Conservation (phyloP, 2,797 vertebrate species). For the Garrulus glandarius region DNA sequence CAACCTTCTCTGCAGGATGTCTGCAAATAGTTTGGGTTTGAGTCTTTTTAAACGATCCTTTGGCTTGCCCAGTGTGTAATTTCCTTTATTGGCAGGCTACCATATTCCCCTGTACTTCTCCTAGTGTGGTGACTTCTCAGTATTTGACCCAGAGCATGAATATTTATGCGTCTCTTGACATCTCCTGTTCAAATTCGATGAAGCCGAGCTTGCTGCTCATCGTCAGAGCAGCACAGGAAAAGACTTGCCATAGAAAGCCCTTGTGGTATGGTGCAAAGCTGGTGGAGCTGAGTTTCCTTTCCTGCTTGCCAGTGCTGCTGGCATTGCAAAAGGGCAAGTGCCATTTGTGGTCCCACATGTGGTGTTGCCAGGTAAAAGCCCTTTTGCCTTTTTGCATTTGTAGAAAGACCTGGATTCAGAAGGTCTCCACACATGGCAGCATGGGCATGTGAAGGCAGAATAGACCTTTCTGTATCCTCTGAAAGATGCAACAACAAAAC, state of each 20-base stretch:
- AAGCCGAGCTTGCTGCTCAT: not conserved
- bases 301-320: not conserved
- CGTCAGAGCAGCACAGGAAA: not conserved
- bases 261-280: not conserved
- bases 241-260: not conserved
- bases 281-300: not conserved
- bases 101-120: rapidly evolving
- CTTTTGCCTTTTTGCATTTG: not conserved
- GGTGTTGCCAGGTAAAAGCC: not conserved
- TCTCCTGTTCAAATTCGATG: not conserved
- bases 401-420: not conserved
- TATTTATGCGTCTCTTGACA: not conserved
- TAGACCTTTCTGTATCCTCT: not conserved
- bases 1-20: not conserved
- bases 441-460: not conserved
- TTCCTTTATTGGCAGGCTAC: not conserved
- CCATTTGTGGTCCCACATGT: not conserved
- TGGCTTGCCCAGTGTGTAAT: not conserved
- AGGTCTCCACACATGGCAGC: not conserved
- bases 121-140: not conserved
- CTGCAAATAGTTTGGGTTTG: not conserved
- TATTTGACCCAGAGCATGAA: not conserved
- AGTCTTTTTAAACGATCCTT: not conserved
- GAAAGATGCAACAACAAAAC: not conserved
- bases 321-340: not conserved